These are phyloP conservation scores for Steatocranus sp. DNA, from an alignment of 2,797 vertebrate species.

Conservation along the genomic window DNA sequence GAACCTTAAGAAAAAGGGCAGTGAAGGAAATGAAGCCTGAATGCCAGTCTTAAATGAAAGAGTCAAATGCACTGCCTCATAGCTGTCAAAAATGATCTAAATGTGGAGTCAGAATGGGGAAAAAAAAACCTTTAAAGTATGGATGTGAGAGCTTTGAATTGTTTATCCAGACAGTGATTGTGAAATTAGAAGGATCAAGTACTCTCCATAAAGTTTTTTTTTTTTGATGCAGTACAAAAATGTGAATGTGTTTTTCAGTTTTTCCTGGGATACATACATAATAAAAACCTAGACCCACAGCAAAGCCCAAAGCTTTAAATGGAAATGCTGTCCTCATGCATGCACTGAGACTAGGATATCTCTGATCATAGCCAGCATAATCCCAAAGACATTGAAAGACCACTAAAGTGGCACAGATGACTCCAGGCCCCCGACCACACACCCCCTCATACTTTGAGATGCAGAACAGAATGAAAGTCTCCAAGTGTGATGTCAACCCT, in stretches of 20 bases:
- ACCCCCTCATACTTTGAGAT: not conserved
- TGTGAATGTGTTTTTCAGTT: conserved; percentile 13
- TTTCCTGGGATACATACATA: not conserved
- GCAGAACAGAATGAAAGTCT: conserved; percentile 20
- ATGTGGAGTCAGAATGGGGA: conserved; percentile 2
- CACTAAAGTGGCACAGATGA: conserved; percentile 36
- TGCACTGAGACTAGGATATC: not conserved
- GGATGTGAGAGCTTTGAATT: conserved; percentile 13
- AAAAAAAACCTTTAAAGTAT: conserved; percentile 15
- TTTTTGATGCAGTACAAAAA: not conserved
- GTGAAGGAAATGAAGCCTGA: not conserved
- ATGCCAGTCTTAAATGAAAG: not conserved
- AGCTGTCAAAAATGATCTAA: conserved; percentile 11
- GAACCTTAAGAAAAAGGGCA: conserved; percentile 6
- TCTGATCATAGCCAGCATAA: conserved; percentile 23
- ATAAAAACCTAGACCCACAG: not conserved
- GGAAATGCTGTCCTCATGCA: conserved; percentile 2
- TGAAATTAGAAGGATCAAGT: conserved; percentile 3
- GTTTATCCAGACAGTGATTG: conserved; percentile 1
- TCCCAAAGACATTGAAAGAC: conserved; percentile 20
- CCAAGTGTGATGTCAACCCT: conserved; percentile 64
- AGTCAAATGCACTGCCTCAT: not conserved
- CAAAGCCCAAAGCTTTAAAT: not conserved
- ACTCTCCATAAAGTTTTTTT: not conserved
- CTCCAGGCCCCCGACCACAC: conserved; percentile 33